phyloP scores from a whole-genome alignment of 2,113 vertebrate species.

The Reinhardtius hippoglossoides region DNA sequence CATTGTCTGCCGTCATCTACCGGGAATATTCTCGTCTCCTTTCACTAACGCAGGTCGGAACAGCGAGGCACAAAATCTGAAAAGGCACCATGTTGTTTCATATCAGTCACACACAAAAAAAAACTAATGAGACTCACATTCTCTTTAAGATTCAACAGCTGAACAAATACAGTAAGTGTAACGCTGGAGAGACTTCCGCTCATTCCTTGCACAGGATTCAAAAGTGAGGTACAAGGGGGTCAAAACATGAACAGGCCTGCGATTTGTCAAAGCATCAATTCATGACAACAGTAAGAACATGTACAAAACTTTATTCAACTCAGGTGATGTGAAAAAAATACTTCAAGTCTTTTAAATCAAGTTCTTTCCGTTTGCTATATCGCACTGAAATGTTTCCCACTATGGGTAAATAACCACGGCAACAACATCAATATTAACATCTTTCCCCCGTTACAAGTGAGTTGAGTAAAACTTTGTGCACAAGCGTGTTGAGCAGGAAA shows the following conservation, averaged over 20 bases:
- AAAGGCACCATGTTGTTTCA: slow-evolving; percentile 55
- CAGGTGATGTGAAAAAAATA: slow-evolving; percentile 49
- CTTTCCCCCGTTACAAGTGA: not conserved
- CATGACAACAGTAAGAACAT: slow-evolving; percentile 7
- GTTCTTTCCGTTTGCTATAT: not conserved
- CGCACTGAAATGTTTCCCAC: slow-evolving; percentile 11
- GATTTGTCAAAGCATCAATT: not conserved
- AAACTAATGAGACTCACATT: not conserved
- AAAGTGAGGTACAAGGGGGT: not conserved
- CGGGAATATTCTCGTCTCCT: not conserved
- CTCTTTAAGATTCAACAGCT: not conserved
- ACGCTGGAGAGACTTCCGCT: slow-evolving; percentile 1
- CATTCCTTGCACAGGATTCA: slow-evolving; percentile 3
- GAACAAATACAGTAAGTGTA: not conserved
- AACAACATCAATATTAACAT: not conserved
- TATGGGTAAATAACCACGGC: not conserved
- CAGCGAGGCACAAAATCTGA: slow-evolving; percentile 34
- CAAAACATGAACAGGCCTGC: not conserved
- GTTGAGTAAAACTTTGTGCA: not conserved
- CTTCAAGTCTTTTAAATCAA: slow-evolving; percentile 18
- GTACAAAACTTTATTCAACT: slow-evolving; percentile 12
- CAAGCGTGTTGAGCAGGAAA: not conserved
- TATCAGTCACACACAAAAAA: not conserved
- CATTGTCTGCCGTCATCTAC: slow-evolving; percentile 1
- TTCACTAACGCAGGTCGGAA: not conserved